Evolutionary conservation across 2,888 invertebrate species (phyloP).

Genomic region (Cephus nigrinus): DNA sequence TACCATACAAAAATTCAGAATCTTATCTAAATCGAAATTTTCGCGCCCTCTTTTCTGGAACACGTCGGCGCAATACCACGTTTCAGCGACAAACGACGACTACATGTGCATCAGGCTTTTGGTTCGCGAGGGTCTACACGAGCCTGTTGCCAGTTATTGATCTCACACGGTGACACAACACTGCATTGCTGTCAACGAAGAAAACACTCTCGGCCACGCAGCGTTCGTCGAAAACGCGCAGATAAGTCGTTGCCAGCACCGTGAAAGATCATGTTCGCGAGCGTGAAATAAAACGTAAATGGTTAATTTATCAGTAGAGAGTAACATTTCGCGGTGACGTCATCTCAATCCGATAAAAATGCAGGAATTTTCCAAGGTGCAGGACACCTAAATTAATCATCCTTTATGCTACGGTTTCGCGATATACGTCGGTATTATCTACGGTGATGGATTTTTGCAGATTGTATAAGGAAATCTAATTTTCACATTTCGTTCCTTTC

Average conservation of each 20-base stretch:
- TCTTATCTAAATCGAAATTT: neutral
- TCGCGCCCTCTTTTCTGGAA: neutral
- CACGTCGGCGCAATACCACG: neutral
- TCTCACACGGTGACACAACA: constrained; percentile 64
- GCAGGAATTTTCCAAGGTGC: constrained; percentile 26
- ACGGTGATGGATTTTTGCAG: neutral
- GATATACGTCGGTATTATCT: neutral
- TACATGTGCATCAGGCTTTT: constrained; percentile 2
- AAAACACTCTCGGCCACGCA: constrained; percentile 52
- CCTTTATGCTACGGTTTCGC: neutral
- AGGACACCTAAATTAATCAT: neutral
- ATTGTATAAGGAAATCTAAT: neutral
- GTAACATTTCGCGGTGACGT: constrained; percentile 22
- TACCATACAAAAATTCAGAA: neutral
- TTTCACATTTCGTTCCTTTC: neutral
- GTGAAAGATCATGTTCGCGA: neutral
- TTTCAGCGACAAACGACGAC: neutral
- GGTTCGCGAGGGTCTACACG: constrained; percentile 26
- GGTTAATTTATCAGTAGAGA: constrained; percentile 22
- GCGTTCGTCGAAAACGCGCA: constrained; percentile 30
- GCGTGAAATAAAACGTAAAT: constrained; percentile 1
- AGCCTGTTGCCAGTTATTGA: constrained; percentile 66
- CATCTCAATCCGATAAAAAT: constrained; percentile 39
- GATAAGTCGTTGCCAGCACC: constrained; percentile 1
- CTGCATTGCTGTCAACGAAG: constrained; percentile 63